A percentile compares a stretch with the other conserved stretches of the same genome.
Evolutionary conservation across 2,113 vertebrate genomes (phyloP).

Genomic region (Hyperopisus bebe): DNA sequence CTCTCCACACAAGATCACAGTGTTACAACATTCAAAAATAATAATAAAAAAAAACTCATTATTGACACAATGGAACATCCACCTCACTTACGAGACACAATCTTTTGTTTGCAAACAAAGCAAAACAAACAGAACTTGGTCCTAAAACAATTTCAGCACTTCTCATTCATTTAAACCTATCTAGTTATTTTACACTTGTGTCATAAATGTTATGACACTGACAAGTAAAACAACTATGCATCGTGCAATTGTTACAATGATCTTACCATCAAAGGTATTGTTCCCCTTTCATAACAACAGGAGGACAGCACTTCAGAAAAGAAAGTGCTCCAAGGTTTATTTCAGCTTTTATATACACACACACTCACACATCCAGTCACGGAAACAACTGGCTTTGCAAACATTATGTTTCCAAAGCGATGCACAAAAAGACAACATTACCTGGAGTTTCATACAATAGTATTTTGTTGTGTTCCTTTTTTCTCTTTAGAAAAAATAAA

Average conservation of each 20-base stretch:
- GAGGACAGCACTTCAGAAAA: constrained; percentile 67
- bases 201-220: constrained; percentile 99
- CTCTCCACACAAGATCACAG: constrained; percentile 70
- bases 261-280: constrained; percentile 70
- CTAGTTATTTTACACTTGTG: constrained; percentile 63
- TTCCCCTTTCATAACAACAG: constrained; percentile 64
- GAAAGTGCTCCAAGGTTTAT: constrained; percentile 55
- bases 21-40: constrained; percentile 67
- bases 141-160: constrained; percentile 54
- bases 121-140: constrained; percentile 72
- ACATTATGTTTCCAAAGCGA: constrained; percentile 57
- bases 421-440: constrained; percentile 59
- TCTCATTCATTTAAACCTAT: constrained; percentile 69
- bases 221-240: constrained; percentile 65
- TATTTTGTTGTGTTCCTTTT: constrained; percentile 65
- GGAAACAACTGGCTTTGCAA: constrained; percentile 64
- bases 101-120: constrained; percentile 72
- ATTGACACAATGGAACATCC: constrained; percentile 61
- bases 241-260: constrained; percentile 71
- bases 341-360: constrained; percentile 42
- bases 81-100: constrained; percentile 66
- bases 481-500: constrained; percentile 58
- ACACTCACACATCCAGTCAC: constrained; percentile 62
- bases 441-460: constrained; percentile 68
- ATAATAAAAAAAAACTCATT: constrained; percentile 38